Conservation (phyloP, 2,888 invertebrate species). For the Stramonita haemastoma region DNA sequence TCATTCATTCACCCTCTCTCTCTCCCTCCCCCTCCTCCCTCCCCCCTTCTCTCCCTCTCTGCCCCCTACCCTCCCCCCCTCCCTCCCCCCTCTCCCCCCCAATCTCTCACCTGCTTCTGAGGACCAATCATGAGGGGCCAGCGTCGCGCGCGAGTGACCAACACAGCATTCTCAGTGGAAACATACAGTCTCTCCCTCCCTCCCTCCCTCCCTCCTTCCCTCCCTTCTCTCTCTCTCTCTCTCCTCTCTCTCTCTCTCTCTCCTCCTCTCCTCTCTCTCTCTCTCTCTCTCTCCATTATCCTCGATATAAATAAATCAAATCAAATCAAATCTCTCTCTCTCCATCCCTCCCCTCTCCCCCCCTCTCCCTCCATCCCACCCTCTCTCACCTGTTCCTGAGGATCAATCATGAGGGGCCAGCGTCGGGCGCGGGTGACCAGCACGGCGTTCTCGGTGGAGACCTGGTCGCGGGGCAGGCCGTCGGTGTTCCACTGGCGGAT, state of each 20-base stretch:
- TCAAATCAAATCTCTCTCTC: too few species aligned
- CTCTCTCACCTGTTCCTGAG: slow-evolving; percentile 76
- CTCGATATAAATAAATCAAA: too few species aligned
- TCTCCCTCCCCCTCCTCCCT: too few species aligned
- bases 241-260: too few species aligned
- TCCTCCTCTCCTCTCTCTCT: too few species aligned
- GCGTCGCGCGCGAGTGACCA: slow-evolving; percentile 77
- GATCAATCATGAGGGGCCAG: slow-evolving; percentile 79
- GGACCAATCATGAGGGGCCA: slow-evolving; percentile 79
- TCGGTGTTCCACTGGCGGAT: slow-evolving; percentile 81
- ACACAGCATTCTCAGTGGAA: slow-evolving; percentile 78
- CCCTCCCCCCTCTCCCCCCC: neutral
- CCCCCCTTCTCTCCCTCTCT: too few species aligned
- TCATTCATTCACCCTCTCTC: too few species aligned
- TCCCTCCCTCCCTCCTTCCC: too few species aligned
- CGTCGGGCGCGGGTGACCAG: slow-evolving; percentile 77
- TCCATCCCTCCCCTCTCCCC: neutral
- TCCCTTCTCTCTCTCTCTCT: too few species aligned
- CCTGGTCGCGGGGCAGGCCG: slow-evolving; percentile 77
- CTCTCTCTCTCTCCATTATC: too few species aligned
- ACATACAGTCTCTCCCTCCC: too few species aligned
- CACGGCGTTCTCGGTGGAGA: slow-evolving; percentile 78
- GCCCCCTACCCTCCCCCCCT: too few species aligned
- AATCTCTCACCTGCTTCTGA: slow-evolving; percentile 75
- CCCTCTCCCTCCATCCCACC: neutral